Base-by-base conservation (phyloP, 2,113 vertebrate genomes). In the Sturnira hondurensis region DNA sequence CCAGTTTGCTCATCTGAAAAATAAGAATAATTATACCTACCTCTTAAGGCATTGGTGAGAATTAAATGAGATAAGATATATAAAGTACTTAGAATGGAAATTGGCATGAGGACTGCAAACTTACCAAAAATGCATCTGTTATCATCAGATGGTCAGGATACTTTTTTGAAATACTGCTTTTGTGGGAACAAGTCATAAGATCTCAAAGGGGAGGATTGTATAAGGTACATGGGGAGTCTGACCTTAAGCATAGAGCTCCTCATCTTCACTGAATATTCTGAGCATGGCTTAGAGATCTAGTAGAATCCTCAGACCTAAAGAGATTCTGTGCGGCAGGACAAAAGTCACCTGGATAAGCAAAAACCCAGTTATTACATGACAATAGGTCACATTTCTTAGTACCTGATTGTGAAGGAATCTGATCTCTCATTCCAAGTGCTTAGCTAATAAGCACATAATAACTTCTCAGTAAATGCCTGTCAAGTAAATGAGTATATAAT, bases 1-100 rank as follows among this genome's bases (percentile, higher is more conserved):
- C 15, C 17, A 36, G 5, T 94, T 95, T 90, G 63, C 8, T 84
- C 58, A 45, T 80, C 56, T 91, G 70, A 88, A 88, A 95, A 96
- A 74, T 77, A 65, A 43, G 24, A 89, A 67, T 91, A 87, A 45
- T 71, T 83, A 78, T 70, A 26, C 5, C 24, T 68, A 58, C 3
- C 4, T 86, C 73, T 63, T 7, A 54, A 28, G 50, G 52, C 47
- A 93, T 93, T 45, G 41, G 17, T 93, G 52, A 95, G 31, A 84
- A 83, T 90, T n/a, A 74, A 85, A 33, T 70, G 81, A 96, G 26
- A 36, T 56, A 38, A 78, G 14, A 58, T 24, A 76, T n/a, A 76
- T 78, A 56, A 87, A 78, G 84, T 82, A 89, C 38, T 77, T 77
- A 92, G 45, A 86, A 14, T 31, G n/a, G 58, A 89, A 65, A 4